These are phyloP conservation scores for Podarcis raffonei DNA, from an alignment of 2,113 vertebrate species.

Conservation along the genomic window DNA sequence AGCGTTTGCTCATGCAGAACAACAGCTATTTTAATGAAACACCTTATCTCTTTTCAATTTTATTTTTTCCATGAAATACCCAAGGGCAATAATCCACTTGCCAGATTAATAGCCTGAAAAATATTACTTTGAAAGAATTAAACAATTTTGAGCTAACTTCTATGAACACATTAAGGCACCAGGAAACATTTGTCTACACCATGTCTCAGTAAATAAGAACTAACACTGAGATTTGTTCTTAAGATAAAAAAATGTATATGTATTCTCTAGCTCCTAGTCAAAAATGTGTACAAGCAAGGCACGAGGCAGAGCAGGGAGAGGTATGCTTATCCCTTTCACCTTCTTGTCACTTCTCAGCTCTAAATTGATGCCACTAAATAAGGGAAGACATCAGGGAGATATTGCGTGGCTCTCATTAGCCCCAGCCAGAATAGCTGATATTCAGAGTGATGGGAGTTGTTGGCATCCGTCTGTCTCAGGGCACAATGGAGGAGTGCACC, in stretches of 20 bases:
- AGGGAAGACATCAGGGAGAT: too few relatives aligned
- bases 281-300: slow-evolving; percentile 42
- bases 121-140: slow-evolving; percentile 45
- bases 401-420: too few relatives aligned
- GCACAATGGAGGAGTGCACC: too few relatives aligned
- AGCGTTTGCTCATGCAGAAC: slow-evolving; percentile 37
- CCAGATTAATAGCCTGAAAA: slow-evolving; percentile 62
- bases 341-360: neutral
- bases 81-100: slow-evolving; percentile 53
- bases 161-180: slow-evolving; percentile 29
- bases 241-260: slow-evolving; percentile 1
- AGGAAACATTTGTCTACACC: slow-evolving; percentile 2
- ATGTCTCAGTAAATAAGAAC: slow-evolving; percentile 28
- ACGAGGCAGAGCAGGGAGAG: neutral
- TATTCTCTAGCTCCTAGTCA: neutral
- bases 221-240: slow-evolving; percentile 30
- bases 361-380: neutral
- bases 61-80: slow-evolving; percentile 49
- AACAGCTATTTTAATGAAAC: slow-evolving; percentile 49
- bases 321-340: neutral
- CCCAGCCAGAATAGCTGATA: too few relatives aligned
- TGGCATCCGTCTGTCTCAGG: too few relatives aligned
- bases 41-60: slow-evolving; percentile 44
- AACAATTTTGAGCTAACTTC: slow-evolving; percentile 48
- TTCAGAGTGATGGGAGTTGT: too few relatives aligned